Evolutionary conservation across 2,888 invertebrate genomes (phyloP).

Genomic region (Rhogogaster chlorosoma): DNA sequence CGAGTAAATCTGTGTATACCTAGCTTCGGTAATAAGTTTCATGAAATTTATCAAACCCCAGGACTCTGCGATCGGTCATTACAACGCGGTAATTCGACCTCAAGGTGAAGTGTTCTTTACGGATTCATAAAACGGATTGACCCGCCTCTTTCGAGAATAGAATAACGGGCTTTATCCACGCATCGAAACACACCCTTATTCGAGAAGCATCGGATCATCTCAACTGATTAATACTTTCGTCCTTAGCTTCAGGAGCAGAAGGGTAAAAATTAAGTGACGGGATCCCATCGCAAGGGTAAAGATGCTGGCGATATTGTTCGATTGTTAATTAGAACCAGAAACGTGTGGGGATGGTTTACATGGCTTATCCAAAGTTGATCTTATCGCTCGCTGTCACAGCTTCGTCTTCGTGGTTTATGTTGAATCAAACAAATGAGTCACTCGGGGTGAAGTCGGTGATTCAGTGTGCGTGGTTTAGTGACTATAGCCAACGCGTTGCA

Average conservation of each 20-base stretch:
- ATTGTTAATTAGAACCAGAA: neutral
- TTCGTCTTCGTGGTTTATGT: slow-evolving; percentile 58
- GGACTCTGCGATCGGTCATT: neutral
- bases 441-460: neutral
- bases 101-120: slow-evolving; percentile 18
- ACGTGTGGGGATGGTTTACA: neutral
- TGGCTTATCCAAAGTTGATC: neutral
- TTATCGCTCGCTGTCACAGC: neutral
- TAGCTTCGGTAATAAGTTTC: neutral
- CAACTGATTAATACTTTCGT: neutral
- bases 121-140: slow-evolving; percentile 74
- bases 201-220: neutral
- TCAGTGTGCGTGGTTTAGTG: neutral
- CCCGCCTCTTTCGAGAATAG: slow-evolving; percentile 72
- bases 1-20: neutral
- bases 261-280: neutral
- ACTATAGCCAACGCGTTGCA: neutral
- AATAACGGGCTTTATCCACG: slow-evolving; percentile 67
- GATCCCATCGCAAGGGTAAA: neutral
- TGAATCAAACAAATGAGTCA: slow-evolving; percentile 62
- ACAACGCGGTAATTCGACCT: neutral
- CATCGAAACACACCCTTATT: neutral
- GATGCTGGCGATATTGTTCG: neutral
- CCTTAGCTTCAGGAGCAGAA: neutral
- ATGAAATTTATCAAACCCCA: neutral